phyloP scores from a whole-genome alignment of 2,797 vertebrate genomes.

The Sciurus vulgaris region DNA sequence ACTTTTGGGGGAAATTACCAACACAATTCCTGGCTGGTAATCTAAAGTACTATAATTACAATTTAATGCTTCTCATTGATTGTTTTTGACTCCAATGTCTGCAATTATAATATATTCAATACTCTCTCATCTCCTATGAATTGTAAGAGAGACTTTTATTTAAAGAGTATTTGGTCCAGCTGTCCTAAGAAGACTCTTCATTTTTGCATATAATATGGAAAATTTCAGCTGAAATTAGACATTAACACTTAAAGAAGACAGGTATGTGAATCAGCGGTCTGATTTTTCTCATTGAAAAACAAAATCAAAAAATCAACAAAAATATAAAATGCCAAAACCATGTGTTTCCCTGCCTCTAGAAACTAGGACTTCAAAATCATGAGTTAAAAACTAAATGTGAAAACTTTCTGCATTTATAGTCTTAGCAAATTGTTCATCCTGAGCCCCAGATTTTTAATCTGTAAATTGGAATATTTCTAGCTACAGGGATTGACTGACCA shows the following conservation, averaged over 20 bases:
- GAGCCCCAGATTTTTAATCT: not conserved
- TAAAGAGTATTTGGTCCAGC: not conserved
- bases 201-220: slow-evolving; percentile 6
- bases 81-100: slow-evolving; percentile 70
- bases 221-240: slow-evolving; percentile 25
- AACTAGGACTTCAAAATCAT: not conserved
- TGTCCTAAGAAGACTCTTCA: not conserved
- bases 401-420: not conserved
- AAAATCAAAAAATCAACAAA: not conserved
- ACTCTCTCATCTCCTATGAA: slow-evolving; percentile 61
- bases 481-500: not conserved
- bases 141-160: slow-evolving; percentile 65
- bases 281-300: not conserved
- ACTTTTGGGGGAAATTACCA: slow-evolving; percentile 81
- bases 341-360: not conserved
- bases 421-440: not conserved
- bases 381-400: not conserved
- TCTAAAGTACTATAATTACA: slow-evolving; percentile 83
- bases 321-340: not conserved
- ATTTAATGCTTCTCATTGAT: slow-evolving; percentile 81
- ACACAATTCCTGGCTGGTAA: slow-evolving; percentile 72
- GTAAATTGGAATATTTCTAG: not conserved
- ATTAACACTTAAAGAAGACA: slow-evolving; percentile 16
- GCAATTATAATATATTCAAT: slow-evolving; percentile 37
- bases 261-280: not conserved